A percentile compares a stretch with the other conserved stretches of the same genome.
phyloP scores from a whole-genome alignment of 2,113 vertebrate genomes.

The Tupaia chinensis region DNA sequence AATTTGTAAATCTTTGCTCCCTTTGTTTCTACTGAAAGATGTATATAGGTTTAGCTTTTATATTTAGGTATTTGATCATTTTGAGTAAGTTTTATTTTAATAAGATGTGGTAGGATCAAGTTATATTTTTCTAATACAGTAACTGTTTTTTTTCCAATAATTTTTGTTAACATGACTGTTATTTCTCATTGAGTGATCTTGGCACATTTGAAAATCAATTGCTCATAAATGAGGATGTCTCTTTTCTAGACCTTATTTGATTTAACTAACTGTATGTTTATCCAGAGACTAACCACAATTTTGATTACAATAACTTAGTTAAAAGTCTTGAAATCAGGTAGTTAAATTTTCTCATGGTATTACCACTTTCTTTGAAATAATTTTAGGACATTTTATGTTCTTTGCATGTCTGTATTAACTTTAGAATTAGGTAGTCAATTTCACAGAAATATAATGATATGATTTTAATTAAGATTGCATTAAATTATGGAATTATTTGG shows the following conservation, averaged over 20 bases:
- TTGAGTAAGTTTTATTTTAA: background rate
- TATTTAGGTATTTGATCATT: background rate
- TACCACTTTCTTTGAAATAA: background rate
- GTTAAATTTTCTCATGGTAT: too few relatives aligned
- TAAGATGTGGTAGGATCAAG: background rate
- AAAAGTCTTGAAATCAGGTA: background rate
- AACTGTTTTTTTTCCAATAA: background rate
- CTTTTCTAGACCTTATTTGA: background rate
- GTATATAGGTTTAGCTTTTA: background rate
- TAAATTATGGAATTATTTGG: background rate
- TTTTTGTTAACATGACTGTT: background rate
- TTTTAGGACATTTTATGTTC: background rate
- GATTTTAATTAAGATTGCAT: background rate
- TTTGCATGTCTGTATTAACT: background rate
- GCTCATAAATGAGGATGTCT: too few relatives aligned
- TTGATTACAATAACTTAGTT: background rate
- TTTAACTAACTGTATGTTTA: background rate
- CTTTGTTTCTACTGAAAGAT: background rate
- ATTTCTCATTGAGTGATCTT: background rate
- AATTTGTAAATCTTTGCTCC: background rate
- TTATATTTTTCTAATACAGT: background rate
- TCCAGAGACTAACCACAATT: background rate
- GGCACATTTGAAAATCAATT: background rate
- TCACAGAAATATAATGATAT: background rate
- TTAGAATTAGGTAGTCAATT: background rate